Evolutionary conservation across 2,888 invertebrate species (phyloP).

Genomic region (Gasteruption jaculator): DNA sequence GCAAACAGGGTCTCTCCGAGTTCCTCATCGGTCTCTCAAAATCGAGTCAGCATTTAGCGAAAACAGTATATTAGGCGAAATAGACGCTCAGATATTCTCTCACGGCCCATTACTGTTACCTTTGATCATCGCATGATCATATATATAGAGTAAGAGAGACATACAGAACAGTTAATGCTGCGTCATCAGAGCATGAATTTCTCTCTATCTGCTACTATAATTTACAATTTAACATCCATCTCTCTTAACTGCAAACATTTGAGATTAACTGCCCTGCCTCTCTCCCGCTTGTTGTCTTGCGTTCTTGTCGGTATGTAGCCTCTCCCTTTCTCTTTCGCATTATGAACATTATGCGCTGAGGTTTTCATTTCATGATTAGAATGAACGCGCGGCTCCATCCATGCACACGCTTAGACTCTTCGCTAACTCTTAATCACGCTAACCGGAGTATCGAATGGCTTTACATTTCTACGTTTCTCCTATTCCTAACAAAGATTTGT

Average conservation of each 20-base stretch:
- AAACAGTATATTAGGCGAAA: constrained; percentile 51
- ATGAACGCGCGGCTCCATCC: too few species aligned
- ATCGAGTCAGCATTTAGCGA: constrained; percentile 50
- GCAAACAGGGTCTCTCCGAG: constrained; percentile 16
- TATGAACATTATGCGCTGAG: too few species aligned
- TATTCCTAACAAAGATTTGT: too few species aligned
- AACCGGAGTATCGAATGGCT: too few species aligned
- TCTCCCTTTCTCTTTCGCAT: constrained; percentile 6
- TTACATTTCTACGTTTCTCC: too few species aligned
- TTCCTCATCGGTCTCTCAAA: constrained; percentile 29
- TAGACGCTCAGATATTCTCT: constrained; percentile 48
- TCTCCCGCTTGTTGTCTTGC: constrained; percentile 8
- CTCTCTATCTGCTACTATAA: constrained; percentile 43
- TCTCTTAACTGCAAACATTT: constrained; percentile 23
- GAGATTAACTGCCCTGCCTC: constrained; percentile 20
- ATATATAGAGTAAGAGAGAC: too few species aligned
- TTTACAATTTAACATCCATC: constrained; percentile 39
- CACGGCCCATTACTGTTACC: constrained; percentile 52
- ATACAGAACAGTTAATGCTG: constrained; percentile 45
- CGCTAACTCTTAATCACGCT: too few species aligned
- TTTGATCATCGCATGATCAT: constrained; percentile 49
- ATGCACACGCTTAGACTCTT: too few species aligned
- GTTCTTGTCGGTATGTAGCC: constrained; percentile 10
- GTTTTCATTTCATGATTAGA: constrained; percentile 15
- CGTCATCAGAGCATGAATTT: constrained; percentile 52